Evolutionary conservation across 30 jellyfish, hydroid and myxozoan genomes (phyloP), one percentile per base, ranked within the genome.

Genomic region (Catostylus mosaicus): DNA sequence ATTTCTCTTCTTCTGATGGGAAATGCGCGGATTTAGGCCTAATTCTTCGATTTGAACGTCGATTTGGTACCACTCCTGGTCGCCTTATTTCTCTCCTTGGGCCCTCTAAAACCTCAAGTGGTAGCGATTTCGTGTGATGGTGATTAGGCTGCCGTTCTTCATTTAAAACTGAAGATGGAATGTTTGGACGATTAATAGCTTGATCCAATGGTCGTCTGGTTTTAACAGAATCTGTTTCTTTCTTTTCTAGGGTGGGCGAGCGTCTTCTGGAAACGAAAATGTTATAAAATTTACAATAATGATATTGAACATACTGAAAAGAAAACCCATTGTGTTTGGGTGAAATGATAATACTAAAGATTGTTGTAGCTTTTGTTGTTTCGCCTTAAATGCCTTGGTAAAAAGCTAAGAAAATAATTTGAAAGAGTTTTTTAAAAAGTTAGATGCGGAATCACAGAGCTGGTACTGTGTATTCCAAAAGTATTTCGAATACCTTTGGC

Each of bases 61-160:
- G 92, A 61, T 72, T 37, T 10, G 94, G 88, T 1, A 78, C 88
- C 20, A 83, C 36, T 22, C 84, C 88, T 1, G 94, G 88, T 18
- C 88, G 88, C 67, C 94, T 73, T 37, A 48, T 73, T 12, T 45
- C 88, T 23, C 84, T 65, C 47, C 83, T 61, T 7, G 82, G 75
- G 27, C 50, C 72, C 34, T 84, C 96, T 19, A 46, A 81, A 9
- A 67, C 54, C 66, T 90, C 97, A 22, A 59, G 12, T 3, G 97
- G 97, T 27, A 92, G 64, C 32, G 98, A 92, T 30, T 89, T 80
- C 12, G 98, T 66, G 64, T 86, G 92, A n/a, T 45, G 47, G 67
- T 92, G 98, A 1, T 34, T 33, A 10, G 86, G 86, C 52, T 31
- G 57, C 30, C 30, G 54, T 5, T 36, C 69, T 16, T 57, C 33